Conservation (phyloP, 2,888 invertebrate species). For the Unio delphinus region DNA sequence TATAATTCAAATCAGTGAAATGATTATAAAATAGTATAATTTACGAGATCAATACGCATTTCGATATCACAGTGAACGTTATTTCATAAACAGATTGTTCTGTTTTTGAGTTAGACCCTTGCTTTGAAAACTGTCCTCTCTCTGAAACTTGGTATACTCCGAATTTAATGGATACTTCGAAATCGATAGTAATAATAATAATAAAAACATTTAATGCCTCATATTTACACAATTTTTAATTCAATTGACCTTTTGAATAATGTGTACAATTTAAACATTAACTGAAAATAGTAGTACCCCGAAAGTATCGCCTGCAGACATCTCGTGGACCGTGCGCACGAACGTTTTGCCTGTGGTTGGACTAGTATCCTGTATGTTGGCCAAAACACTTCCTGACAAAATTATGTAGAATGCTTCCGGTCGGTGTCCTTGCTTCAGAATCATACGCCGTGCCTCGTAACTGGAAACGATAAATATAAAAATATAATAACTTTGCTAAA, state of each 20-base stretch:
- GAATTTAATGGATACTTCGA: too few relatives aligned
- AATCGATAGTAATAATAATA: too few relatives aligned
- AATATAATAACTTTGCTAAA: neutral
- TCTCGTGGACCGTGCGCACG: conserved; percentile 48
- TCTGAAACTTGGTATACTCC: too few relatives aligned
- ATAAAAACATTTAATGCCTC: neutral
- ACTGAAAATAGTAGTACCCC: conserved; percentile 35
- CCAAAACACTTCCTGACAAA: conserved; percentile 53
- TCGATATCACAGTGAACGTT: too few relatives aligned
- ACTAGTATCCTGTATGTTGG: conserved; percentile 48
- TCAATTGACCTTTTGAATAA: too few relatives aligned
- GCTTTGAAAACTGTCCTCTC: too few relatives aligned
- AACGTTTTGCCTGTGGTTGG: conserved; percentile 44
- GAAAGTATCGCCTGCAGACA: conserved; percentile 56
- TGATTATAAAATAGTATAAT: too few relatives aligned
- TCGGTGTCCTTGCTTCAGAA: conserved; percentile 53
- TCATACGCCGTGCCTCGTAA: conserved; percentile 53
- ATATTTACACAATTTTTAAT: neutral
- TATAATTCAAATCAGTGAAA: too few relatives aligned
- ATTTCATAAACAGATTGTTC: too few relatives aligned
- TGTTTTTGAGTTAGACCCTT: too few relatives aligned
- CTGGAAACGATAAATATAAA: conserved; percentile 17
- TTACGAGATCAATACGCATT: too few relatives aligned
- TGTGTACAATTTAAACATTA: neutral
- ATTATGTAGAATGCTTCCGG: conserved; percentile 57